phyloP scores from a whole-genome alignment of 2,888 invertebrate genomes.

The Campoletis raptor region DNA sequence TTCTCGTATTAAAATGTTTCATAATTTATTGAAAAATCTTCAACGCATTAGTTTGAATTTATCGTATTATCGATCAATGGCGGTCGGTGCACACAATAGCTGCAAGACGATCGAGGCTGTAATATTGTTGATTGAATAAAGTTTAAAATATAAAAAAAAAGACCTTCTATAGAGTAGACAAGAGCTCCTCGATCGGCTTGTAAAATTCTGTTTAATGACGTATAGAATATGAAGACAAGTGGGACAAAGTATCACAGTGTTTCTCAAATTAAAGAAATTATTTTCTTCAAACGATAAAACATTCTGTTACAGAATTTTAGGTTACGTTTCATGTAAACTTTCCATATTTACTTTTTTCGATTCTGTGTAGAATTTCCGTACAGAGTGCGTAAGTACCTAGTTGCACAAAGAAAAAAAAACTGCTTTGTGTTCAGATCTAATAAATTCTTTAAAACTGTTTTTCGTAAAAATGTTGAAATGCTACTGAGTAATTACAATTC shows the following conservation, averaged over 20 bases:
- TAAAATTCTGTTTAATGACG: constrained; percentile 63
- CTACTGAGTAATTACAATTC: too few relatives aligned
- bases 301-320: background rate
- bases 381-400: background rate
- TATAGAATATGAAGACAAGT: constrained; percentile 64
- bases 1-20: constrained; percentile 44
- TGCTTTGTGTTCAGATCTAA: too few relatives aligned
- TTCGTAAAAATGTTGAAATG: too few relatives aligned
- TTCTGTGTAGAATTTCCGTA: background rate
- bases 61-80: constrained; percentile 58
- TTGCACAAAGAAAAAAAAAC: too few relatives aligned
- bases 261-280: constrained; percentile 18
- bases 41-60: constrained; percentile 17
- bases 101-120: constrained; percentile 36
- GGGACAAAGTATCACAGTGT: constrained; percentile 42
- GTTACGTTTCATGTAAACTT: background rate
- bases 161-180: background rate
- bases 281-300: background rate
- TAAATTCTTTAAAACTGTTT: too few relatives aligned
- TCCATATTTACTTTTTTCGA: background rate
- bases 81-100: constrained; percentile 64
- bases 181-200: constrained; percentile 38
- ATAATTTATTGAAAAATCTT: background rate
- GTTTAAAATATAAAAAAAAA: background rate
- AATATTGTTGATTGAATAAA: background rate